phyloP scores from a whole-genome alignment of 2,797 vertebrate species.

The Sebastes vulpes region DNA sequence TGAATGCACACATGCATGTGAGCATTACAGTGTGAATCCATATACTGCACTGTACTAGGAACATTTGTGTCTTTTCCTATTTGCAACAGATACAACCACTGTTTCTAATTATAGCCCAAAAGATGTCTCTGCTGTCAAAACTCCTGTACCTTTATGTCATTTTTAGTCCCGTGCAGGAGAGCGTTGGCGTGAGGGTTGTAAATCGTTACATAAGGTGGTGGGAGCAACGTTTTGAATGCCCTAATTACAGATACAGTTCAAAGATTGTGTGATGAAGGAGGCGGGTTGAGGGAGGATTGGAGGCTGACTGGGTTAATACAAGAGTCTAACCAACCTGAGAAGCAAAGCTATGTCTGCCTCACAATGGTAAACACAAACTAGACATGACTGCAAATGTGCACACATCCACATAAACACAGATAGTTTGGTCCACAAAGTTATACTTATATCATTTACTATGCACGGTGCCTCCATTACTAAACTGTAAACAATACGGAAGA shows the following conservation, averaged over 20 bases:
- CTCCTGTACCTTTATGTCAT: conserved; percentile 31
- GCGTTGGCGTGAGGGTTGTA: not conserved
- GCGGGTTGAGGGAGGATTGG: not conserved
- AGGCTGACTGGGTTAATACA: not conserved
- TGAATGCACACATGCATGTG: conserved; percentile 20
- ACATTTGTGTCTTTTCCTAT: conserved; percentile 42
- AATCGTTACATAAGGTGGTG: not conserved
- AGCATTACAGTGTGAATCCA: conserved; percentile 39
- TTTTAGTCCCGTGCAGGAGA: not conserved
- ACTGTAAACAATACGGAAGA: not conserved
- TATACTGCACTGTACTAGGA: conserved; percentile 1
- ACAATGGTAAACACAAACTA: not conserved
- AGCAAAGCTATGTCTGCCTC: not conserved
- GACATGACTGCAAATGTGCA: not conserved
- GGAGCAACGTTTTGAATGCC: not conserved
- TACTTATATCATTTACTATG: not conserved
- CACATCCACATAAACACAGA: conserved; percentile 1
- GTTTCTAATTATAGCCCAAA: conserved; percentile 52
- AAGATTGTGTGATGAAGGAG: not conserved
- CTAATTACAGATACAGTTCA: conserved; percentile 7
- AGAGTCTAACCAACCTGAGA: not conserved
- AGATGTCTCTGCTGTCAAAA: conserved; percentile 44
- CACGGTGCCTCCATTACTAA: not conserved
- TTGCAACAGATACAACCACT: conserved; percentile 13
- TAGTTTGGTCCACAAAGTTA: not conserved